A percentile compares a stretch with the other conserved stretches of the same genome.
phyloP scores from a whole-genome alignment of 1,140 invertebrate species.

The Drosophila varians region DNA sequence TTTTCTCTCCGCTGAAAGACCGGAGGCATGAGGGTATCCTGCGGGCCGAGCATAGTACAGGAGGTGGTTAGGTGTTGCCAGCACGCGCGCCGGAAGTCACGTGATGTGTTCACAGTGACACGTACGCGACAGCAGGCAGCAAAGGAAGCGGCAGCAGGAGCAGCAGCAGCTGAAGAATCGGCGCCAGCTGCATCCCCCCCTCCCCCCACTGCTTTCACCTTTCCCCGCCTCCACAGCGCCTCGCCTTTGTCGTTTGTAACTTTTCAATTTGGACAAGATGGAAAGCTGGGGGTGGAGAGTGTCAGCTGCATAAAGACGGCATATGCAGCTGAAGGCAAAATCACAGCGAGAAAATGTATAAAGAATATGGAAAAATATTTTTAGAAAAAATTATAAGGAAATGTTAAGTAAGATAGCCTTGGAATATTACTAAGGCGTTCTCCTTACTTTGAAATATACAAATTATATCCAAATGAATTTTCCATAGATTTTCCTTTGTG shows the following conservation, averaged over 20 bases:
- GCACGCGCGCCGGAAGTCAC: conserved; percentile 77
- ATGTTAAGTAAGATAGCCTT: too few relatives aligned
- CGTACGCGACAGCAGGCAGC: conserved; percentile 69
- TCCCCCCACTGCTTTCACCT: conserved; percentile 1
- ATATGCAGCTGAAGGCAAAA: conserved; percentile 6
- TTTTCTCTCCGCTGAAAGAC: conserved; percentile 12
- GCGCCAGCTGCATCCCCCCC: conserved; percentile 33
- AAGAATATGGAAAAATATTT: not conserved
- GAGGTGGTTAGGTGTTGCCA: conserved; percentile 63
- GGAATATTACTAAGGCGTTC: too few relatives aligned
- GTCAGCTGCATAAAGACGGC: conserved; percentile 20
- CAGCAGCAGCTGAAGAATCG: conserved; percentile 21
- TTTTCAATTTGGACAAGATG: conserved; percentile 74
- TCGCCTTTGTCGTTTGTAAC: conserved; percentile 51
- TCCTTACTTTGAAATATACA: too few relatives aligned
- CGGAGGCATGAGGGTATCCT: not conserved
- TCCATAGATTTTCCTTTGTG: conserved; percentile 4
- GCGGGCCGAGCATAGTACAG: not conserved
- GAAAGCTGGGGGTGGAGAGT: conserved; percentile 12
- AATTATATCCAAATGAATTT: too few relatives aligned
- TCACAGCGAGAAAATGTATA: not conserved
- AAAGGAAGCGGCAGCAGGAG: conserved; percentile 11
- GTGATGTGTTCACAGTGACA: conserved; percentile 78
- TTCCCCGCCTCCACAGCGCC: not conserved
- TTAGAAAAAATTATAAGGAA: too few relatives aligned